A percentile compares a stretch with the other conserved stretches of the same genome.
Conservation (phyloP, 2,888 invertebrate genomes). For the Eristalis arbustorum region DNA sequence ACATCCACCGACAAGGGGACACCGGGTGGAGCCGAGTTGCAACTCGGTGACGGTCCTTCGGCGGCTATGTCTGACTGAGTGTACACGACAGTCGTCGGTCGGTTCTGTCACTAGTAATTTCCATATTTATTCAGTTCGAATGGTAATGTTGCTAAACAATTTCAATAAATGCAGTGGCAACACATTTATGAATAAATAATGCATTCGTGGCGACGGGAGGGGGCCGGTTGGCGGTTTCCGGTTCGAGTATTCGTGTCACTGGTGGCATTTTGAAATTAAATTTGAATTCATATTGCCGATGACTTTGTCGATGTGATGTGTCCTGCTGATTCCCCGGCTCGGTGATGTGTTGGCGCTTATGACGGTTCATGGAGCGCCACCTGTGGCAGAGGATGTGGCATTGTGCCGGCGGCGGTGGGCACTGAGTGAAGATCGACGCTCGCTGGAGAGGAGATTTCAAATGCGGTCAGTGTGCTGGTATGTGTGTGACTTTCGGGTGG, state of each 20-base stretch:
- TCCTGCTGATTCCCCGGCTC: neutral
- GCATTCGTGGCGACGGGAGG: conserved; percentile 42
- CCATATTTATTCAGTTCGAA: conserved; percentile 71
- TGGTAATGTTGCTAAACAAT: conserved; percentile 71
- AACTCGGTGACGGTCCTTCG: neutral
- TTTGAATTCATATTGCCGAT: conserved; percentile 37
- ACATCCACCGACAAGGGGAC: conserved; percentile 1
- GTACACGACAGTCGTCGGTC: neutral
- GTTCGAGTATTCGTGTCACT: conserved; percentile 58
- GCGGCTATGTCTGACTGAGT: neutral
- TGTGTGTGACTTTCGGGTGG: too few species aligned
- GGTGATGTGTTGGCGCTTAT: neutral
- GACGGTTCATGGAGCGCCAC: neutral
- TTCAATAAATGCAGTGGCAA: conserved; percentile 71
- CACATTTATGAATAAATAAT: conserved; percentile 70
- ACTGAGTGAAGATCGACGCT: neutral
- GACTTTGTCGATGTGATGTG: neutral
- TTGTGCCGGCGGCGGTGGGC: neutral
- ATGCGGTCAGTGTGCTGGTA: neutral
- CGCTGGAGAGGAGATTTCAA: neutral
- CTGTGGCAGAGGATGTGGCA: neutral
- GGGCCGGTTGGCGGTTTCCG: conserved; percentile 49
- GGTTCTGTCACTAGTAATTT: conserved; percentile 50
- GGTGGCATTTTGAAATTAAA: conserved; percentile 48
- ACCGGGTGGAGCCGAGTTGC: conserved; percentile 12